Evolutionary conservation across 2,113 vertebrate genomes (phyloP), one percentile per base, ranked within the genome.

Genomic region (Trachemys scripta): DNA sequence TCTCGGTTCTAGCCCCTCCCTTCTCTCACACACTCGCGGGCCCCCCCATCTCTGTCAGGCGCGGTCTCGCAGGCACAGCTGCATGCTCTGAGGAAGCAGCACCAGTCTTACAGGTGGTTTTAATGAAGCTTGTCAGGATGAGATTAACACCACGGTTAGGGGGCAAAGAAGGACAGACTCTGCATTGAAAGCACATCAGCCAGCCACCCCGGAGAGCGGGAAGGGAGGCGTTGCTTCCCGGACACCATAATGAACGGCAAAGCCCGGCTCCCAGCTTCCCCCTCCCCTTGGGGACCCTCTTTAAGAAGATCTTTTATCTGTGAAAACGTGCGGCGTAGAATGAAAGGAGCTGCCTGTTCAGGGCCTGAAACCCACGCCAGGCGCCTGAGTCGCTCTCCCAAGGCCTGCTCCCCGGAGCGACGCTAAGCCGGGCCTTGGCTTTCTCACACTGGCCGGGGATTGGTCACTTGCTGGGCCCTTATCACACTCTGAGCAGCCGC

Each of bases 271-370:
- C 87, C 49, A 25, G 1, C 49, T 22, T 82, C 38, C 91, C 79
- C 31, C 0, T 24, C 24, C 14, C 51, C 29, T 50, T 19, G 20
- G 81, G 49, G 54, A 17, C 12, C 49, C 31, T 13, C 27, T 31
- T 80, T 51, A 35, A 80, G 29, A 22, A 51, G 27, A 17, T 51
- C 29, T 35, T 80, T 35, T 25, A 12, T 29, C 49, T 11, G 47
- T 38, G 45, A 19, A 75, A 47, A 38, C 35, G 0, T 0, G 3
- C 7, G 0, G 13, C 11, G 0, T 11, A 35, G 8, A 35, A 53
- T 1, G 0, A 12, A 5, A 53, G 80, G 47, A 81, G 49, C 10
- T 5, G 0, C 47, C 2, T 5, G 62, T 38, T 62, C 5, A 6
- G 20, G n/a, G 65, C 42, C 86, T 13, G 62, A 4, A 0, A 9